Base-by-base conservation (phyloP, 2,797 vertebrate genomes). In the Pseudotriccus pelzelni region DNA sequence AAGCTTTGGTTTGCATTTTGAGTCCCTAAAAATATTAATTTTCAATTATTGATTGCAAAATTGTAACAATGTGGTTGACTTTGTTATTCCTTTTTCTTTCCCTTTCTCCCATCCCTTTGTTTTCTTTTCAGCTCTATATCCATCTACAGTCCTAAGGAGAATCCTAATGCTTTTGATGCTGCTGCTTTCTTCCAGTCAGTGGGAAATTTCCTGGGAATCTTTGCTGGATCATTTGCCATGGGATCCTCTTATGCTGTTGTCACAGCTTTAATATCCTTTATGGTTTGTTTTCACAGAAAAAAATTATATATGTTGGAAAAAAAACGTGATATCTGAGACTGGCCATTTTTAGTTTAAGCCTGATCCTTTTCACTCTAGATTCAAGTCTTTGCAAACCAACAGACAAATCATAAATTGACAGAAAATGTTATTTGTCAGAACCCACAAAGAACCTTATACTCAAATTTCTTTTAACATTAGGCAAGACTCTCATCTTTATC, bases 221-320 rank as follows among this genome's bases (percentile, higher is more conserved):
- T 99, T 76, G 97, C 96, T 12, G 98, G 98, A 92, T 99, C 98
- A 2, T 98, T 99, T 95, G 97, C 98, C 53, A 97, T 98, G 97
- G 98, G 98, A 83, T 98, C 98, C 23, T 96, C 97, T 1, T 99
- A 98, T 56, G 98, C 98, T 53, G 93, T 99, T 81, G 97, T 98
- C 96, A 99, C 98, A 43, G 98, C 98, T 78, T 97, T 99, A 94
- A 99, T 99, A 99, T 99, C 98, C 98, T 99, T 98, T 97, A 30
- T 43, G 28, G n/a, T 47, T 94, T 84, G 53, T 68, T 93, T 89
- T 62, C 64, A 84, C 69, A 56, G 36, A 85, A 6, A 18, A 90
- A 82, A 81, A 56, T 34, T 56, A 10, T 56, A 3, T 52, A 14
- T 21, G 4, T 67, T 46, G 21, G 34, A 14, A 88, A 92, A 75